Evolutionary conservation across 2,797 vertebrate species (phyloP).

Genomic region (Sebastes nivosus): DNA sequence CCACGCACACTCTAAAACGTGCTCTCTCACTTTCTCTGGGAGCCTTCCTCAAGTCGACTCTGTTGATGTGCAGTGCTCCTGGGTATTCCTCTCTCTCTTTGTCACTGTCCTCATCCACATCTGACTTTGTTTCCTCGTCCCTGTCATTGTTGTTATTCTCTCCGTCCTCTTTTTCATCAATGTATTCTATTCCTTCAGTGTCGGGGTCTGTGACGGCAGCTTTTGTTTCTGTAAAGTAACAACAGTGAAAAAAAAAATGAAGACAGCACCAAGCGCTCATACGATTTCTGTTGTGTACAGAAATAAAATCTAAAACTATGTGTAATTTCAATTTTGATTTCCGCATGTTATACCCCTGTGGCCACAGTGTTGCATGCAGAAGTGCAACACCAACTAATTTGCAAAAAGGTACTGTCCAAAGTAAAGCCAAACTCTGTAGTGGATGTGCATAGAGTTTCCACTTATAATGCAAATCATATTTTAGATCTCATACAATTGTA

Average conservation of each 20-base stretch:
- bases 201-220: slow-evolving; percentile 59
- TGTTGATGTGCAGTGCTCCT: slow-evolving; percentile 73
- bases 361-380: not conserved
- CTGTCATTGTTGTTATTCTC: slow-evolving; percentile 55
- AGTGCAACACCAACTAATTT: not conserved
- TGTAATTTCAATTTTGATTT: not conserved
- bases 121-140: slow-evolving; percentile 39
- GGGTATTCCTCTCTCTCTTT: slow-evolving; percentile 31
- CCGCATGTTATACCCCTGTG: not conserved
- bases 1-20: slow-evolving; percentile 76
- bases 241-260: not conserved
- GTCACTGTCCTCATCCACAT: slow-evolving; percentile 45
- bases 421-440: not conserved
- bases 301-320: not conserved
- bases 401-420: not conserved
- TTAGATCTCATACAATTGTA: not conserved
- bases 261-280: too few relatives aligned
- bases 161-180: slow-evolving; percentile 56
- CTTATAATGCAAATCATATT: not conserved
- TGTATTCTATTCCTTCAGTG: slow-evolving; percentile 66
- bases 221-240: slow-evolving; percentile 55
- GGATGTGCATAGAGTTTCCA: not conserved
- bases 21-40: slow-evolving; percentile 36
- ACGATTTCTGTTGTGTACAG: not conserved
- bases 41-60: slow-evolving; percentile 59